Evolutionary conservation across 2,113 vertebrate genomes (phyloP).

Genomic region (Tringa solitaria): DNA sequence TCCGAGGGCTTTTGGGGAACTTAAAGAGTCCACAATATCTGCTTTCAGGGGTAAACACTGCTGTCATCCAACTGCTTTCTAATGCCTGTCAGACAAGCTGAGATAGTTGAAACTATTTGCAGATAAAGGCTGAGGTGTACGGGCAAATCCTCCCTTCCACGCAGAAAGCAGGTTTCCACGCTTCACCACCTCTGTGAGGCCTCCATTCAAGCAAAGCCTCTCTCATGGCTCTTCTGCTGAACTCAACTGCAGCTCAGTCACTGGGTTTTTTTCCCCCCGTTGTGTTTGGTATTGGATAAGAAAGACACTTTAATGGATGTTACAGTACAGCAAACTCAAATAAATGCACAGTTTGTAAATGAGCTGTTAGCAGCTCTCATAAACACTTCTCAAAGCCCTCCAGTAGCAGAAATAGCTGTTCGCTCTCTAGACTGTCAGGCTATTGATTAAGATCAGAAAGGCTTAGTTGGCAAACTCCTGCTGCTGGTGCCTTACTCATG

Average conservation of each 20-base stretch:
- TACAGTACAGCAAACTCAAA: background rate
- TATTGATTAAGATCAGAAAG: background rate
- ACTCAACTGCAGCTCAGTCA: background rate
- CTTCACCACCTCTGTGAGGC: background rate
- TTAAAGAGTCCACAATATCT: background rate
- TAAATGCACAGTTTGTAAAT: background rate
- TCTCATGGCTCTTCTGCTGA: background rate
- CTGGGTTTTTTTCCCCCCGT: accelerated
- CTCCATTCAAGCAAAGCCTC: background rate
- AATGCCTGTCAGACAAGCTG: background rate
- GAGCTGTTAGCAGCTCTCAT: constrained; percentile 12
- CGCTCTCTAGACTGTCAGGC: background rate
- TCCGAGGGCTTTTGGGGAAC: background rate
- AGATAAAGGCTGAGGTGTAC: background rate
- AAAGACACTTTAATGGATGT: background rate
- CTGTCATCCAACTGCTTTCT: background rate
- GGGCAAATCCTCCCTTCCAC: background rate
- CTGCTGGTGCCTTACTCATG: background rate
- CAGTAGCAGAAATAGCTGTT: background rate
- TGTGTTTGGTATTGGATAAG: background rate
- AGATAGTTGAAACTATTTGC: background rate
- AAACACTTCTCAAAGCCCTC: background rate
- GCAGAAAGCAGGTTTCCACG: background rate
- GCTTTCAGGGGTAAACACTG: background rate
- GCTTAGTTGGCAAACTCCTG: background rate